Evolutionary conservation across 2,797 vertebrate genomes (phyloP), one percentile per base, ranked within the genome.

Genomic region (Garrulus glandarius): DNA sequence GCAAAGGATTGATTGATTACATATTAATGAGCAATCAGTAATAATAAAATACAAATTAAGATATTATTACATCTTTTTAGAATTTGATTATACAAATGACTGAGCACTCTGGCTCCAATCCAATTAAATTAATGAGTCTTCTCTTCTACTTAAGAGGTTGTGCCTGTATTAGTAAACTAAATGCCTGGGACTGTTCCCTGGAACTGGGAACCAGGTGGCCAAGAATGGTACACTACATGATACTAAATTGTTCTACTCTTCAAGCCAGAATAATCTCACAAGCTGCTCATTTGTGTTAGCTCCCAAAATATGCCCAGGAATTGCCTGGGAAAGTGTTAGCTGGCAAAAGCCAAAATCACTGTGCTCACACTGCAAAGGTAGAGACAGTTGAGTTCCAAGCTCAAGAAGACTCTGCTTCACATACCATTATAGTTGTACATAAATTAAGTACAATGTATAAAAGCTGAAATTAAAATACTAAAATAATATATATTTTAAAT

Each of bases 41-140:
- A 96, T 94, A 96, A 74, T 94, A 94, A 96, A 97, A 94, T 96
- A 97, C 81, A 92, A 95, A 95, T 94, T 92, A 95, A 96, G 94
- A 91, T 92, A 92, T 91, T 94, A 94, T 91, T 94, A 94, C 84
- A 75, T 84, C 93, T 91, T 91, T 93, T 95, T 88, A 95, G 87
- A 93, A 94, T 83, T 88, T 93, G 87, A 97, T 97, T 95, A 94
- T 81, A 94, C 82, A 97, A 95, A 93, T 89, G 89, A 93, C 79
- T 96, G 95, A 89, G 69, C 84, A 89, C 71, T 94, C 89, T 95
- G 93, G 89, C 79, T 95, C 69, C 47, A 84, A 76, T 93, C 87
- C 94, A 93, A 67, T 69, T 91, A 93, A 86, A 94, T 94, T 94
- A 95, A 94, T 84, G 76, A 95, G 55, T 95, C 85, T 95, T 87